Percentiles rank a stretch among this genome's conserved stretches.
Evolutionary conservation across 1,140 invertebrate species (phyloP).

Genomic region (Panagrolaimus sp.): DNA sequence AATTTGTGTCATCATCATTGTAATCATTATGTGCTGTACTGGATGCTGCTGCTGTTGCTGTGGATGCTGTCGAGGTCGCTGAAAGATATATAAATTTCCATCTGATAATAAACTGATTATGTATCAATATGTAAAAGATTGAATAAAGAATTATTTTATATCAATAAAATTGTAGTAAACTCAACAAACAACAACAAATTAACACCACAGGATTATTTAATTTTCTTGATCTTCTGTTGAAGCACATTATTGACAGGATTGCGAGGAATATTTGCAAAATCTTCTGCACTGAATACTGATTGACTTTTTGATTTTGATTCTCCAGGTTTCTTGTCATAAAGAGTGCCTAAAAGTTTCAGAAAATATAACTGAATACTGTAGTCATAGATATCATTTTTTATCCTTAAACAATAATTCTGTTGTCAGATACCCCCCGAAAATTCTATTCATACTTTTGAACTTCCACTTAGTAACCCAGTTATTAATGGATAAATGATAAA

Average conservation of each 20-base stretch:
- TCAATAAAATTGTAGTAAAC: neutral
- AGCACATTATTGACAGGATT: neutral
- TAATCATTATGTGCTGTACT: neutral
- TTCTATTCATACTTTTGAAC: too few species aligned
- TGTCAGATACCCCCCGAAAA: too few species aligned
- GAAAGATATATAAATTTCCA: neutral
- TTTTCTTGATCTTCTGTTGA: conserved; percentile 10
- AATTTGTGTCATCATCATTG: neutral
- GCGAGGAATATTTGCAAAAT: neutral
- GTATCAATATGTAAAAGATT: neutral
- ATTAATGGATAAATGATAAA: too few species aligned
- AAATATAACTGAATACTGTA: too few species aligned
- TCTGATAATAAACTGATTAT: neutral
- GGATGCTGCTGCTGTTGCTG: conserved; percentile 2
- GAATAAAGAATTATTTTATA: neutral
- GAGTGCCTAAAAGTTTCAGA: conserved; percentile 4
- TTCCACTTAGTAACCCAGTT: too few species aligned
- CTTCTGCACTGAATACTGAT: neutral
- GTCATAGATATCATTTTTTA: too few species aligned
- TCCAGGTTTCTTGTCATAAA: neutral
- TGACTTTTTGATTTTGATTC: neutral
- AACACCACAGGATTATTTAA: neutral
- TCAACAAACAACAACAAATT: neutral
- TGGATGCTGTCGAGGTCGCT: neutral
- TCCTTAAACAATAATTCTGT: too few species aligned